Conservation (phyloP, 1,140 invertebrate genomes). For the Epicauta chinensis region DNA sequence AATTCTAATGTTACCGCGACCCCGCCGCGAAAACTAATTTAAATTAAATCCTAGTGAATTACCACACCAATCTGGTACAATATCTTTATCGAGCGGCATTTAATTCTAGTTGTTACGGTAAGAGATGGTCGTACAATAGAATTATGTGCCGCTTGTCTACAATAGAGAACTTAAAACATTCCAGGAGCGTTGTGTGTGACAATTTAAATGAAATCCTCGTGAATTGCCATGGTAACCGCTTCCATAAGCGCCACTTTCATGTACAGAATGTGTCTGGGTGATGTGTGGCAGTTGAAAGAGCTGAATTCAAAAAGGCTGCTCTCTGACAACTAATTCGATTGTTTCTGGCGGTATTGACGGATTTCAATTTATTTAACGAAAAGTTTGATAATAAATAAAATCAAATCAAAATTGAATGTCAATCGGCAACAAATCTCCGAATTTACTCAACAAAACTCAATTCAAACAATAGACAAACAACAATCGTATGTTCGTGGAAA, state of each 20-base stretch:
- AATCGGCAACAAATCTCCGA: too few relatives aligned
- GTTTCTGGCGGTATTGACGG: too few relatives aligned
- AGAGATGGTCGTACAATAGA: background rate
- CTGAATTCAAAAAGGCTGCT: too few relatives aligned
- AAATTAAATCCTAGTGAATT: constrained; percentile 42
- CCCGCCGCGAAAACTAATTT: constrained; percentile 41
- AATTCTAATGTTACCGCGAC: constrained; percentile 35
- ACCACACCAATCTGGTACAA: constrained; percentile 23
- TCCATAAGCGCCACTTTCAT: constrained; percentile 24
- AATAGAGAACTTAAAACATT: background rate
- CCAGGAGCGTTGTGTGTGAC: constrained; percentile 24
- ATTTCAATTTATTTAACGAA: too few relatives aligned
- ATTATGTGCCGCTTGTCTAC: too few relatives aligned
- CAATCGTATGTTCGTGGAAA: too few relatives aligned
- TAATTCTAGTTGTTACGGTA: background rate
- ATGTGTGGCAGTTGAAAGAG: too few relatives aligned
- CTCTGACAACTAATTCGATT: too few relatives aligned
- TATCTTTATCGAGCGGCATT: background rate
- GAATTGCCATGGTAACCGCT: constrained; percentile 39
- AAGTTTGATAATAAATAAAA: too few relatives aligned
- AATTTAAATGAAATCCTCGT: constrained; percentile 39
- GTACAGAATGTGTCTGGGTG: background rate
- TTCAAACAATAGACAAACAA: too few relatives aligned
- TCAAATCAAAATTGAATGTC: too few relatives aligned
- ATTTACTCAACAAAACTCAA: too few relatives aligned